Conservation (phyloP, 2,888 invertebrate species). For the Dorcus hopei region DNA sequence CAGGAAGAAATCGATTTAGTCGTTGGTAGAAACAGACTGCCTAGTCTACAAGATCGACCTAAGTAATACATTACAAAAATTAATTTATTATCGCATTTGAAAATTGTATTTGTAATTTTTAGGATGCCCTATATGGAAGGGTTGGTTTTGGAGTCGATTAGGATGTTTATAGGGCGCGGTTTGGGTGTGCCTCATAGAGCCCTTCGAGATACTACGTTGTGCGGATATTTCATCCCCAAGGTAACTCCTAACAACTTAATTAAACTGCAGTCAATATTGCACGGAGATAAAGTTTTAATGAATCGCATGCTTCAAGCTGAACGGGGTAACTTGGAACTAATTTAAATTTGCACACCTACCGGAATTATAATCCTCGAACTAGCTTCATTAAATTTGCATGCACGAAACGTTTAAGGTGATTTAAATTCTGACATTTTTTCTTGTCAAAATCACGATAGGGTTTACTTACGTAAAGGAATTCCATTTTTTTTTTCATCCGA, state of each 20-base stretch:
- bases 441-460: too few species aligned
- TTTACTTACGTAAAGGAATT: too few species aligned
- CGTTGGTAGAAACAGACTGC: constrained; percentile 65
- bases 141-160: constrained; percentile 70
- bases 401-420: too few species aligned
- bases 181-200: constrained; percentile 81
- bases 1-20: constrained; percentile 75
- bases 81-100: not conserved
- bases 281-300: too few species aligned
- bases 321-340: too few species aligned
- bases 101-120: constrained; percentile 30
- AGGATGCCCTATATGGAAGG: constrained; percentile 82
- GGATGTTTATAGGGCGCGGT: constrained; percentile 77
- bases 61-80: constrained; percentile 48
- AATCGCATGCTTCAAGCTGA: too few species aligned
- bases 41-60: constrained; percentile 66
- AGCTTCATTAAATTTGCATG: not conserved
- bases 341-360: too few species aligned
- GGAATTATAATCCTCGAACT: not conserved
- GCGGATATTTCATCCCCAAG: constrained; percentile 74
- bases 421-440: too few species aligned
- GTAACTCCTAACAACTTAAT: constrained; percentile 46
- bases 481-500: too few species aligned
- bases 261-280: too few species aligned
- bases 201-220: constrained; percentile 64